Conservation (phyloP, 2,888 invertebrate genomes). For the Ectemnius lituratus region DNA sequence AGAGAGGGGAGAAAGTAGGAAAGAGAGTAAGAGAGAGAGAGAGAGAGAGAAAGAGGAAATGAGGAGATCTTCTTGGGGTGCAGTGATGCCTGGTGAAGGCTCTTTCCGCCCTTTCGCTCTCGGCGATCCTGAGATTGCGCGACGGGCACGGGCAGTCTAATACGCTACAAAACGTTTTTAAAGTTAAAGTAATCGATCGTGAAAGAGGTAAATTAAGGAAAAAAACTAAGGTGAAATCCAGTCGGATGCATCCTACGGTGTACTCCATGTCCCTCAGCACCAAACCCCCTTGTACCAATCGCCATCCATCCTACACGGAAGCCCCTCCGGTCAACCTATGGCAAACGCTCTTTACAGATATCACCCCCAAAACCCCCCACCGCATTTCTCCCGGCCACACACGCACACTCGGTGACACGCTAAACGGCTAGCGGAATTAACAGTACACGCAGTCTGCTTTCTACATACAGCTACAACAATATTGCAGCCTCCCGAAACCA, state of each 20-base stretch:
- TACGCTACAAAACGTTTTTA: constrained; percentile 53
- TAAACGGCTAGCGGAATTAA: constrained; percentile 50
- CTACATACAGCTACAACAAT: constrained; percentile 66
- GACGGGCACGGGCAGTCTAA: constrained; percentile 42
- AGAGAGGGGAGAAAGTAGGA: background rate
- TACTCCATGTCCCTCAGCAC: constrained; percentile 52
- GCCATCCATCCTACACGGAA: constrained; percentile 43
- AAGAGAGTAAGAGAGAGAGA: background rate
- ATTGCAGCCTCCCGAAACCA: constrained; percentile 74
- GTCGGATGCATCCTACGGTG: constrained; percentile 36
- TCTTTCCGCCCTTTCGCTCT: constrained; percentile 15
- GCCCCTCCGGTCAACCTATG: constrained; percentile 44
- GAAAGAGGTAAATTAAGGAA: constrained; percentile 49
- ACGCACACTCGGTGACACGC: constrained; percentile 58
- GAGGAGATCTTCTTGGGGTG: background rate
- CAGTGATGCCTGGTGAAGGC: background rate
- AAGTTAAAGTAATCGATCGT: constrained; percentile 49
- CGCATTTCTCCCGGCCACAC: constrained; percentile 41
- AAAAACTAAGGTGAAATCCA: constrained; percentile 39
- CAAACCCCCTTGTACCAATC: constrained; percentile 39
- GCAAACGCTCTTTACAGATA: constrained; percentile 50
- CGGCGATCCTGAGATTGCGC: constrained; percentile 11
- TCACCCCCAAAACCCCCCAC: constrained; percentile 25
- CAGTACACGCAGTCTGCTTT: constrained; percentile 71
- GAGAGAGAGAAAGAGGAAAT: background rate